Evolutionary conservation across 2,113 vertebrate species (phyloP).

Genomic region (Psettodes erumei): DNA sequence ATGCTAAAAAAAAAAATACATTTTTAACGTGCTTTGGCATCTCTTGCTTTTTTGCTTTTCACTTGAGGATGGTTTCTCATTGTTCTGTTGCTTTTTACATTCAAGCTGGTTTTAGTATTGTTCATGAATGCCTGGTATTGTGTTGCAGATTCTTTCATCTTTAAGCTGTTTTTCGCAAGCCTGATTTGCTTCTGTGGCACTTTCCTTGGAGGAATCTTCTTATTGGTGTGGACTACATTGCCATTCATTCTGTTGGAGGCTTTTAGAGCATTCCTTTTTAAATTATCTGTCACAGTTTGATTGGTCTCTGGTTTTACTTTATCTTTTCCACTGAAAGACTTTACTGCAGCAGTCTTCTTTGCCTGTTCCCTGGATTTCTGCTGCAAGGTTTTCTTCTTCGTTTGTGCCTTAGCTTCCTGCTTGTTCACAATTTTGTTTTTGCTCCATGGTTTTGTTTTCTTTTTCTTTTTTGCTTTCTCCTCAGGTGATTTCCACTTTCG

Average conservation of each 20-base stretch:
- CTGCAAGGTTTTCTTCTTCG: constrained; percentile 30
- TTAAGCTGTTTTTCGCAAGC: constrained; percentile 16
- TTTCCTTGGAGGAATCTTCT: constrained; percentile 18
- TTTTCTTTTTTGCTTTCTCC: constrained; percentile 17
- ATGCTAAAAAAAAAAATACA: not conserved
- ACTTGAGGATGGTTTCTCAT: constrained; percentile 4
- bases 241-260: constrained; percentile 6
- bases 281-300: not conserved
- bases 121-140: not conserved
- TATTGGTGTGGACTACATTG: not conserved
- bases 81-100: constrained; percentile 30
- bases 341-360: not conserved
- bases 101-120: constrained; percentile 24
- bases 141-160: not conserved
- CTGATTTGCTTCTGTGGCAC: not conserved
- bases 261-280: not conserved
- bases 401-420: constrained; percentile 19
- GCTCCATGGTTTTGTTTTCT: constrained; percentile 22
- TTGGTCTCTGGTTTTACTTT: constrained; percentile 38
- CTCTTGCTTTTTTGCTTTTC: not conserved
- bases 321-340: not conserved
- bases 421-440: constrained; percentile 41
- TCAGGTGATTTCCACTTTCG: constrained; percentile 28
- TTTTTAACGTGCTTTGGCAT: constrained; percentile 26
- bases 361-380: constrained; percentile 5